Evolutionary conservation across 2,797 vertebrate species (phyloP).

Genomic region (Ataeniobius toweri): DNA sequence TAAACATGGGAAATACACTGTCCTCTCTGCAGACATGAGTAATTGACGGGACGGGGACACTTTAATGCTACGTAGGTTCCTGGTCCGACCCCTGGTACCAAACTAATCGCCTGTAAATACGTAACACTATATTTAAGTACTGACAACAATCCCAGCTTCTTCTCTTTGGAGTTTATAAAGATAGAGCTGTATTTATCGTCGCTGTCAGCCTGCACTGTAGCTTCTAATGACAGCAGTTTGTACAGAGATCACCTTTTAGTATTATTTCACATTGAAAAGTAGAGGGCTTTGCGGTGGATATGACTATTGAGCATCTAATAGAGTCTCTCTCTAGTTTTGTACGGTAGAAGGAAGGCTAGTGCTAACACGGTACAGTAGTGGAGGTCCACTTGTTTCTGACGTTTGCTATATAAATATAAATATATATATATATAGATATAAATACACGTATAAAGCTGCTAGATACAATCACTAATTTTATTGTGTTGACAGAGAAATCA

Average conservation of each 20-base stretch:
- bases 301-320: slow-evolving; percentile 88
- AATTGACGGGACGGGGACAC: slow-evolving; percentile 71
- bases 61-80: slow-evolving; percentile 66
- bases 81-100: slow-evolving; percentile 77
- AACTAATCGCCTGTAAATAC: slow-evolving; percentile 89
- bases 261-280: slow-evolving; percentile 99
- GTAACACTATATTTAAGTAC: slow-evolving; percentile 88
- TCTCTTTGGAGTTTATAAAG: slow-evolving; percentile 73
- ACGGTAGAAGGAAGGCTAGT: slow-evolving; percentile 79
- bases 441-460: slow-evolving; percentile 87
- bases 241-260: slow-evolving; percentile 95
- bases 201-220: slow-evolving; percentile 88
- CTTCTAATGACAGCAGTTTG: slow-evolving; percentile 89
- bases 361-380: slow-evolving; percentile 85
- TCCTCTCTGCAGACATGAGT: slow-evolving; percentile 71
- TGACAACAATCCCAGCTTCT: slow-evolving; percentile 77
- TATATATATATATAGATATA: slow-evolving; percentile 22
- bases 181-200: slow-evolving; percentile 89
- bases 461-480: slow-evolving; percentile 89
- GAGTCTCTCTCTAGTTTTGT: slow-evolving; percentile 95
- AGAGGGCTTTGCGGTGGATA: slow-evolving; percentile 83
- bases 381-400: slow-evolving; percentile 82
- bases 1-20: slow-evolving; percentile 63
- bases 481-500: slow-evolving; percentile 80
- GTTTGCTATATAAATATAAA: slow-evolving; percentile 64